These are phyloP conservation scores for Pseudorectes ferrugineus DNA, from an alignment of 2,113 vertebrate genomes.

Conservation along the genomic window DNA sequence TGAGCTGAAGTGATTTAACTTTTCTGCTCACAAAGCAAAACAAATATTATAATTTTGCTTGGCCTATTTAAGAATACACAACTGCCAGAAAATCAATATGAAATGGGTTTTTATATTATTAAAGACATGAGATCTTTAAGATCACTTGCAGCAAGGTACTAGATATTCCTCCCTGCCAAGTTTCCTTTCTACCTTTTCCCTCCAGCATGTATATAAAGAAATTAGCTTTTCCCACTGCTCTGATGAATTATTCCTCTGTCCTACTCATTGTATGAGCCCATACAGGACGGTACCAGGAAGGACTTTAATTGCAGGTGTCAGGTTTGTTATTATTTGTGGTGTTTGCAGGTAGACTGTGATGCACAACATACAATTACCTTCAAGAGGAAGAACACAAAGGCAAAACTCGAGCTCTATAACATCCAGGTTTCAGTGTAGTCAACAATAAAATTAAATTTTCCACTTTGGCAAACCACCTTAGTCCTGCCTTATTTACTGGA, in stretches of 20 bases:
- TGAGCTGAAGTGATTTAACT: not conserved
- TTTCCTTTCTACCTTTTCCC: not conserved
- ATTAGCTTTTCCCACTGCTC: not conserved
- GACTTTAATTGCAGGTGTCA: not conserved
- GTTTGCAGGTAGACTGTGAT: not conserved
- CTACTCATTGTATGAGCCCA: not conserved
- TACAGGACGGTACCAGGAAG: not conserved
- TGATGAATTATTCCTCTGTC: not conserved
- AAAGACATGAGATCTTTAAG: not conserved
- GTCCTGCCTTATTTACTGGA: not conserved
- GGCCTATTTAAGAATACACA: not conserved
- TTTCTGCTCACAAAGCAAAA: not conserved
- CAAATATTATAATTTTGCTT: not conserved
- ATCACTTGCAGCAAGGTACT: not conserved
- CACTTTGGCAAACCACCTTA: not conserved
- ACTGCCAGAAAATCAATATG: not conserved
- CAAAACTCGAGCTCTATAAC: not conserved
- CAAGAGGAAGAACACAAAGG: not conserved
- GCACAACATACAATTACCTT: not conserved
- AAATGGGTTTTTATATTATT: not conserved
- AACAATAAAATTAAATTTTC: constrained; percentile 49
- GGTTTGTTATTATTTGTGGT: not conserved
- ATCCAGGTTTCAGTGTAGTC: constrained; percentile 11
- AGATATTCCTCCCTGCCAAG: not conserved
- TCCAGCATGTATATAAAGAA: not conserved